A percentile compares a stretch with the other conserved stretches of the same genome.
phyloP scores from a whole-genome alignment of 2,888 invertebrate species.

The Argyra leucocephala region DNA sequence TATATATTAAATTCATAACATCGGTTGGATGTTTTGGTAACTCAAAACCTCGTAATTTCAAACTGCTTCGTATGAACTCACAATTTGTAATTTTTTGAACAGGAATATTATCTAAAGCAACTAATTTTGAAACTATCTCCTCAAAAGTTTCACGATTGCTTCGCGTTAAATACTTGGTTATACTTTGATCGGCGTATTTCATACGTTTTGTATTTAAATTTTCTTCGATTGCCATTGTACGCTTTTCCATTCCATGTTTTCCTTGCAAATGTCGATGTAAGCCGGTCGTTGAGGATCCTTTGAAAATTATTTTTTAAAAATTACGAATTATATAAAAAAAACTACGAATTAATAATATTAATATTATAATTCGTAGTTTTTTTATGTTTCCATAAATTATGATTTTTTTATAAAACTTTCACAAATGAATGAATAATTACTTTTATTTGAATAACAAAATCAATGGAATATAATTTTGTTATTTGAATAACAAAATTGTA shows the following conservation, averaged over 20 bases:
- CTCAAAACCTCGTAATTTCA: not conserved
- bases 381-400: too few relatives aligned
- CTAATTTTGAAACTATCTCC: slow-evolving; percentile 12
- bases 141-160: not conserved
- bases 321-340: too few relatives aligned
- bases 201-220: not conserved
- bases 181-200: not conserved
- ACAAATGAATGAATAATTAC: too few relatives aligned
- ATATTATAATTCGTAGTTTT: too few relatives aligned
- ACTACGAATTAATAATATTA: too few relatives aligned
- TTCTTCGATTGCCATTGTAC: too few relatives aligned
- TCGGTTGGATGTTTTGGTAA: slow-evolving; percentile 8
- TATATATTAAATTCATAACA: slow-evolving; percentile 11
- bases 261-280: slow-evolving; percentile 7
- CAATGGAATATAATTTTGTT: too few relatives aligned
- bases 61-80: slow-evolving; percentile 5
- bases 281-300: not conserved
- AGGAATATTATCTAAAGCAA: slow-evolving; percentile 7
- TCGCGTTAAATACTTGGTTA: not conserved
- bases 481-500: too few relatives aligned
- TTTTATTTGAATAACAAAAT: too few relatives aligned
- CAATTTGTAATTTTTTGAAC: slow-evolving; percentile 9
- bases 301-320: too few relatives aligned
- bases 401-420: too few relatives aligned
- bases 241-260: slow-evolving; percentile 2